Base-by-base conservation (phyloP, 2,113 vertebrate genomes). In the Grammomys dolichurus region DNA sequence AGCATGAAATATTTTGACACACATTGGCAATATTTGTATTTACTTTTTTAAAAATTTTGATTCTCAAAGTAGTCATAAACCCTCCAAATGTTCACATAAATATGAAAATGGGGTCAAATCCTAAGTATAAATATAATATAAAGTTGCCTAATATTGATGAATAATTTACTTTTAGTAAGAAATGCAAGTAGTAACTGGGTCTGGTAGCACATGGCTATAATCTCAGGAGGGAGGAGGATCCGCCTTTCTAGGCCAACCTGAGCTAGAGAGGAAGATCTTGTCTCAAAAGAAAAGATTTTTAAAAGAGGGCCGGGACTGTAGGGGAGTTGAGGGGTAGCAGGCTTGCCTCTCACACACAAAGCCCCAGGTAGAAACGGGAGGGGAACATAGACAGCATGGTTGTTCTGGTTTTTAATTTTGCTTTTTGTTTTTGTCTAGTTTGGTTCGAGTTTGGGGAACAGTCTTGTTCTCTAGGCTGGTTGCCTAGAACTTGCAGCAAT, bases 81-180 rank as follows among this genome's bases (percentile, higher is more conserved):
- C 7, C 24, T 76, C 80, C 12, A 81, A n/a, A 26, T 72, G 19
- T 46, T 96, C 67, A 88, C 69, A 88, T 22, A 82, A 40, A 78
- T 87, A 75, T 24, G 19, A 87, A 93, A 86, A 86, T 81, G 14
- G 28, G 69, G 16, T 48, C 76, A 96, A 91, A 51, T 51, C 7
- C 5, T 26, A 58, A 87, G 36, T 26, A 92, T 20, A 77, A 14
- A 76, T 14, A 78, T 6, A 85, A 33, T 87, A 63, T 72, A 28
- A 69, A 11, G 33, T 19, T 96, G 16, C 33, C 93, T 54, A 87
- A 84, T 33, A 82, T 20, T 78, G 88, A 54, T 5, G 48, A 26
- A 72, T 80, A n/a, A 19, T 80, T 75, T 89, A 69, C 69, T 51
- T 51, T 91, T 93, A 87, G 36, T 56, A 46, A 95, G 85, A 90